These are phyloP conservation scores for Apoderus coryli DNA, from an alignment of 2,888 invertebrate genomes.

Conservation along the genomic window DNA sequence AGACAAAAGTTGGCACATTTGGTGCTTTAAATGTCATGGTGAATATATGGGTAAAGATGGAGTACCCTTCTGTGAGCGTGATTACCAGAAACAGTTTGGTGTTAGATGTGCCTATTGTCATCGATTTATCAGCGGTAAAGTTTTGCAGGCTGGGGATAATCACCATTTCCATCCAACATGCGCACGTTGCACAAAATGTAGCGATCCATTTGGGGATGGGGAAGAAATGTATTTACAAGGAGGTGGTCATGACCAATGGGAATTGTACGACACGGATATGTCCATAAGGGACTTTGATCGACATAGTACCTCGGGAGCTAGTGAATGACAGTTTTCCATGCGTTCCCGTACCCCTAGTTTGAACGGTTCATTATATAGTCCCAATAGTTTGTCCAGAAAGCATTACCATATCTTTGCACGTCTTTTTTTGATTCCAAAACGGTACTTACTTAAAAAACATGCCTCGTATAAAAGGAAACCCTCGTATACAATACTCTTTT, in stretches of 20 bases:
- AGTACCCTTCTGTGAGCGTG: slow-evolving; percentile 89
- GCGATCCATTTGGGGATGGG: slow-evolving; percentile 93
- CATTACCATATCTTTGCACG: too few species aligned
- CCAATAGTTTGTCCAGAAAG: too few species aligned
- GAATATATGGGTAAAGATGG: slow-evolving; percentile 95
- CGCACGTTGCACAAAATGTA: slow-evolving; percentile 92
- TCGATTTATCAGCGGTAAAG: slow-evolving; percentile 90
- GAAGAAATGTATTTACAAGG: slow-evolving; percentile 93
- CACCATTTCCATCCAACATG: slow-evolving; percentile 98
- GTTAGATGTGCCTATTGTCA: slow-evolving; percentile 94
- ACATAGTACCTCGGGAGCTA: slow-evolving; percentile 62
- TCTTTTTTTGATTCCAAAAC: too few species aligned
- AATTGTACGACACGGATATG: slow-evolving; percentile 45
- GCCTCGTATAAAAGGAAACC: too few species aligned
- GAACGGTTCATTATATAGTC: too few species aligned
- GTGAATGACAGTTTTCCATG: slow-evolving; percentile 76
- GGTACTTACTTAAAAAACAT: too few species aligned
- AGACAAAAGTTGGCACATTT: slow-evolving; percentile 93
- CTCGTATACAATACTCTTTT: too few species aligned
- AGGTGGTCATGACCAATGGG: slow-evolving; percentile 74
- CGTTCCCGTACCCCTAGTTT: too few species aligned
- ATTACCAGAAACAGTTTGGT: slow-evolving; percentile 90
- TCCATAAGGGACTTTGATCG: slow-evolving; percentile 51
- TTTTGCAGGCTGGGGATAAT: slow-evolving; percentile 86
- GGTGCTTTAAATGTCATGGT: slow-evolving; percentile 93